Evolutionary conservation across 2,113 vertebrate genomes (phyloP).

Genomic region (Alouatta palliata): DNA sequence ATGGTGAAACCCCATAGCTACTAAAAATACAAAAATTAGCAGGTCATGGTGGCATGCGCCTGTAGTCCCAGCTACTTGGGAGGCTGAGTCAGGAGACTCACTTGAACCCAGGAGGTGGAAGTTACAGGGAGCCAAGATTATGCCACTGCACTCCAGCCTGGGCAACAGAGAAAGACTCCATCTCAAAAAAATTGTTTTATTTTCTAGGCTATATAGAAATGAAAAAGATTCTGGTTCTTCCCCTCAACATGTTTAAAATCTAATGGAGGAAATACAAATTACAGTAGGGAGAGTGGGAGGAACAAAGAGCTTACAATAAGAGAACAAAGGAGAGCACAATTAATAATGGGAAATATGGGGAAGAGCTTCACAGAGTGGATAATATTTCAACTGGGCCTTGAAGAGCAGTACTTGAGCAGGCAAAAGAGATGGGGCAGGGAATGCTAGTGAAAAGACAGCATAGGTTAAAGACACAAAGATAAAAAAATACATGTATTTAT

Average conservation of each 20-base stretch:
- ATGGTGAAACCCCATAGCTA: no score
- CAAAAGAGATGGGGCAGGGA: not conserved
- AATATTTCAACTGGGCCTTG: not conserved
- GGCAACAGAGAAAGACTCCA: no score
- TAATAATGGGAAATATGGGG: not conserved
- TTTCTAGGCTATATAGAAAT: not conserved
- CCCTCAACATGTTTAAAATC: not conserved
- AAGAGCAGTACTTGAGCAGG: not conserved
- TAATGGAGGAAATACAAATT: not conserved
- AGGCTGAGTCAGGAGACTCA: no score
- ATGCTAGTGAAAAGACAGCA: not conserved
- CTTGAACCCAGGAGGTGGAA: no score
- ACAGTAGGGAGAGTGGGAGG: not conserved
- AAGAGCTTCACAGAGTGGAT: not conserved
- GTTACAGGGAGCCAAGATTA: no score
- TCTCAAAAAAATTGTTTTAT: not conserved
- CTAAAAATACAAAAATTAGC: no score
- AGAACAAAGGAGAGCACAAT: not conserved
- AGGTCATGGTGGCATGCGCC: accelerated
- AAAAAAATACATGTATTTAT: not conserved
- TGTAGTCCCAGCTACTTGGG: no score
- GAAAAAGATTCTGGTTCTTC: not conserved
- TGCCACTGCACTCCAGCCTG: no score
- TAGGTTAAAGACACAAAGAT: not conserved
- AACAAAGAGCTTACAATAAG: not conserved